Conservation (phyloP, 2,797 vertebrate genomes). For the Paramormyrops hopkinsi region DNA sequence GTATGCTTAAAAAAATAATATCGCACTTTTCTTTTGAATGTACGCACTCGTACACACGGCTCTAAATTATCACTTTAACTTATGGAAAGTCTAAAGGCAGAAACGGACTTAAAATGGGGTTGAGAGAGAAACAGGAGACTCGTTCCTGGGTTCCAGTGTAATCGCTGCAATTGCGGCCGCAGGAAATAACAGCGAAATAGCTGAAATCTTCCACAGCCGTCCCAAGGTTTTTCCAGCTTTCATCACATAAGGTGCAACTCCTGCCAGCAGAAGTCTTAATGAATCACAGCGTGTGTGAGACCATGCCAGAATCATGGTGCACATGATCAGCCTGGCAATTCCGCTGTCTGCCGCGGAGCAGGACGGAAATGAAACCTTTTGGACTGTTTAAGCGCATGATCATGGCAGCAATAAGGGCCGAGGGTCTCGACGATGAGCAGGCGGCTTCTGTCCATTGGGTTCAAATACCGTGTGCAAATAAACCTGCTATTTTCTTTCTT, state of each 20-base stretch:
- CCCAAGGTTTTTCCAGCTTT: background rate
- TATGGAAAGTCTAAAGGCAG: background rate
- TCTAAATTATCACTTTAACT: background rate
- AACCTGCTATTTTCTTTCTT: background rate
- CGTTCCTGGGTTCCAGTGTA: background rate
- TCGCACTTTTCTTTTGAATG: background rate
- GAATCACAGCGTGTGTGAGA: background rate
- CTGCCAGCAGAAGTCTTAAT: slow-evolving; percentile 5
- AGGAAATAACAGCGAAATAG: slow-evolving; percentile 1
- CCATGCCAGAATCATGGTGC: background rate
- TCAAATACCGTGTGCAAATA: background rate
- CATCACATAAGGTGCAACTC: background rate
- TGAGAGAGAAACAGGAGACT: background rate
- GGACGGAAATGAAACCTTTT: background rate
- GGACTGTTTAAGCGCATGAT: background rate
- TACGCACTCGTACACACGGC: background rate
- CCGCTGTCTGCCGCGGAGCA: background rate
- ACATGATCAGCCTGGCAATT: background rate
- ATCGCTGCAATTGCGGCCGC: background rate
- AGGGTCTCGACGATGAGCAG: background rate
- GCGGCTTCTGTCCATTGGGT: background rate
- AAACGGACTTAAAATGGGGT: background rate
- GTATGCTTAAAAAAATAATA: slow-evolving; percentile 33
- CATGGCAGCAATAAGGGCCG: background rate
- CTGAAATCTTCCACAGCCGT: background rate